Evolutionary conservation across 2,888 invertebrate genomes (phyloP).

Genomic region (Dysmachus trigonus): DNA sequence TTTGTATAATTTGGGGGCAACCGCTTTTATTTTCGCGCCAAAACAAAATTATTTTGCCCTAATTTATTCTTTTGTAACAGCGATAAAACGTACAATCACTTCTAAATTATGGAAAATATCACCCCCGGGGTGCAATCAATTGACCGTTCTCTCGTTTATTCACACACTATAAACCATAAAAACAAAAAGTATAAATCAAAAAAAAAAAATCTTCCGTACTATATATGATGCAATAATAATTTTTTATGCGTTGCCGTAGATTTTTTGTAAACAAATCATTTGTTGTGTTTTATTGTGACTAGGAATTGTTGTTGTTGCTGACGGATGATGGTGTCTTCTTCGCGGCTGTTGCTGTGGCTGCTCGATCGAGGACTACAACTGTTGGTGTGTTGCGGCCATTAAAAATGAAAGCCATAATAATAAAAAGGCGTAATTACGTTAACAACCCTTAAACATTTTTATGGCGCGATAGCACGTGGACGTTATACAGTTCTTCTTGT

Average conservation of each 20-base stretch:
- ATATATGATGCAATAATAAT: neutral
- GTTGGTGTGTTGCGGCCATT: conserved; percentile 26
- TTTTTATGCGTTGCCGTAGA: neutral
- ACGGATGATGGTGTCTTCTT: neutral
- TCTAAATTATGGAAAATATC: neutral
- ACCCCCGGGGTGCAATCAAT: conserved; percentile 15
- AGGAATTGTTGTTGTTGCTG: neutral
- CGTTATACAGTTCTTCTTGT: neutral
- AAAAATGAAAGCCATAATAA: conserved; percentile 42
- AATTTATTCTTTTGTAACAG: neutral
- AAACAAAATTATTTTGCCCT: neutral
- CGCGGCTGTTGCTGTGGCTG: conserved; percentile 8
- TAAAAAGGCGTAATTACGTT: conserved; percentile 30
- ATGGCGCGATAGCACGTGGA: conserved; percentile 36
- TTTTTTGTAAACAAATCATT: conserved; percentile 36
- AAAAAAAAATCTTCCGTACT: neutral
- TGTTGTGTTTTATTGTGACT: conserved; percentile 16
- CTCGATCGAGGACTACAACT: neutral
- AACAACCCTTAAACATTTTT: conserved; percentile 43
- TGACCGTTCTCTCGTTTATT: conserved; percentile 1
- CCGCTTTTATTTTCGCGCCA: neutral
- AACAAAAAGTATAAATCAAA: neutral
- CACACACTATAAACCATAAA: neutral
- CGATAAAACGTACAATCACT: conserved; percentile 24
- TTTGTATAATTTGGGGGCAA: conserved; percentile 6